Base-by-base conservation (phyloP, 2,888 invertebrate genomes). In the Polydesmus complanatus region DNA sequence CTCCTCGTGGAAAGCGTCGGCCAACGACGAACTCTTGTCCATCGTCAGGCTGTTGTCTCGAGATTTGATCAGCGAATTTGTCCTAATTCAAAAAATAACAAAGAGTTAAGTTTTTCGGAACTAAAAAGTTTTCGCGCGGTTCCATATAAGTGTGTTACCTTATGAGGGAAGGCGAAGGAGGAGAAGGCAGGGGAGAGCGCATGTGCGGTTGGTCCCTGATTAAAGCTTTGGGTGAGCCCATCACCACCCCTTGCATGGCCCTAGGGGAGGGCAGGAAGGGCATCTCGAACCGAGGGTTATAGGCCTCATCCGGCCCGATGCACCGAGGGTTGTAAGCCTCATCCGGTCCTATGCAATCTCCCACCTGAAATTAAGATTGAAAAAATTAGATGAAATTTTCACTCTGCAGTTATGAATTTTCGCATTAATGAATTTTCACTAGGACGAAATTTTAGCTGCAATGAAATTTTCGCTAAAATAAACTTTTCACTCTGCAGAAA, bases 1-100 rank as follows among this genome's bases (percentile, higher is more conserved):
- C 70, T 80, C 80, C 27, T 75, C 75, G n/a, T 78, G 75, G 68
- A 78, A 78, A 60, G 75, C 75, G 56, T 77, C 76, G 1, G 76
- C 77, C 55, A 77, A 71, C 52, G 74, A 71, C 37, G 65, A 66
- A 23, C 68, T 68, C 25, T 64, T 61, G 37, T 65, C 63, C 65
- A 66, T 55, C 11, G 63, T 61, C 49, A 66, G 65, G 55, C 66
- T 68, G 48, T 55, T 64, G 37, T 63, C 64, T 1, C 50, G 70
- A 68, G 48, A 55, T 26, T 60, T 60, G n/a, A 48, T 54, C 48
- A 55, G 27, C 11, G 57, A 58, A 37, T 58, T 52, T 22, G 27
- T 58, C 49, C 61, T 57, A 47, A n/a, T n/a, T n/a, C 5, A 58
- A 52, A 26, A 18, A 19, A 58, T 19, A 14, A 58, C n/a, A 14